A percentile compares a stretch with the other conserved stretches of the same genome.
Evolutionary conservation across 2,797 vertebrate genomes (phyloP).

Genomic region (Phoxinus dragarum): DNA sequence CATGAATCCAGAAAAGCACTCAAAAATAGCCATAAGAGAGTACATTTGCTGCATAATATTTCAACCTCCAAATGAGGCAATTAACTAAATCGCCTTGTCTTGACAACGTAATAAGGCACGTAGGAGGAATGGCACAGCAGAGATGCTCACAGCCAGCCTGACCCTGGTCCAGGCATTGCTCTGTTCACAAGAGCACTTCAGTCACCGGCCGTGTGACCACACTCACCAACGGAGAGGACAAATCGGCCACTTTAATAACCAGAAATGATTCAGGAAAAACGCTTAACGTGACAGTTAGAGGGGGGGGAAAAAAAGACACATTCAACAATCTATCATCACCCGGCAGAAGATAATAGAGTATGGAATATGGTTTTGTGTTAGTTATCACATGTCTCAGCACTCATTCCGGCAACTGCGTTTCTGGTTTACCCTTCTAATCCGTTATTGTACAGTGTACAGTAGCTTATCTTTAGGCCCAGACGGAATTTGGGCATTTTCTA

Average conservation of each 20-base stretch:
- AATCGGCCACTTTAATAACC: conserved; percentile 59
- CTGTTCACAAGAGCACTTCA: conserved; percentile 25
- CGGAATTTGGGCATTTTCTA: neutral
- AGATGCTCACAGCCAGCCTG: conserved; percentile 25
- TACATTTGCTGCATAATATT: conserved; percentile 60
- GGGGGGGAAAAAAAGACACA: conserved; percentile 52
- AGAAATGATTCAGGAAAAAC: conserved; percentile 57
- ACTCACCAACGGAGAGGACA: conserved; percentile 44
- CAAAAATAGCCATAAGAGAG: conserved; percentile 52
- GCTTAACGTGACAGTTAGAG: conserved; percentile 52
- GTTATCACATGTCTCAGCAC: conserved; percentile 33
- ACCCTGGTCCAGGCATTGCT: conserved; percentile 48
- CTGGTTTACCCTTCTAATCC: conserved; percentile 7
- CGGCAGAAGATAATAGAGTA: conserved; percentile 3
- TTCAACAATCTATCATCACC: conserved; percentile 56
- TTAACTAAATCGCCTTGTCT: conserved; percentile 66
- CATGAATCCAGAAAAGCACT: conserved; percentile 58
- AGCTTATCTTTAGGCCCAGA: conserved; percentile 26
- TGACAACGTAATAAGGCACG: conserved; percentile 57
- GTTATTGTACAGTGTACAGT: neutral
- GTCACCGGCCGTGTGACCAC: conserved; percentile 47
- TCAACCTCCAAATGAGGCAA: conserved; percentile 65
- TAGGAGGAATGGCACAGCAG: conserved; percentile 34
- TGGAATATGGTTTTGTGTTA: conserved; percentile 38
- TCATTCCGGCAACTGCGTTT: neutral